Conservation (phyloP, 2,888 invertebrate species). For the Diploptera punctata region DNA sequence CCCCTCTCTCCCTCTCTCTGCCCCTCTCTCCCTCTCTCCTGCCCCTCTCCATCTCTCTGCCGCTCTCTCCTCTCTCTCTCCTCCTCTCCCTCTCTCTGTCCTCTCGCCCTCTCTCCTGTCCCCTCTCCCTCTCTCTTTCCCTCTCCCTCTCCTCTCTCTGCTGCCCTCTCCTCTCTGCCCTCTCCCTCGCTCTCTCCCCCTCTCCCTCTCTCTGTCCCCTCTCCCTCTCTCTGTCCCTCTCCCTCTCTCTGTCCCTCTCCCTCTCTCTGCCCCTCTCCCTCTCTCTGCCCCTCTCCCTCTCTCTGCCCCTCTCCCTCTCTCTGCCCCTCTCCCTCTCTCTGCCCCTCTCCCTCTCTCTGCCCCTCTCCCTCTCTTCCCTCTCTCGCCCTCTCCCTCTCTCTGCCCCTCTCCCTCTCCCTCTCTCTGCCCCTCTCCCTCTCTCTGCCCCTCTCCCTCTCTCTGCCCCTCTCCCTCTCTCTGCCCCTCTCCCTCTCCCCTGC, state of each 20-base stretch:
- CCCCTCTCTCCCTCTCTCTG: too few relatives aligned
- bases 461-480: neutral
- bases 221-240: too few relatives aligned
- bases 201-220: too few relatives aligned
- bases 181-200: too few relatives aligned
- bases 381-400: too few relatives aligned
- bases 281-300: neutral
- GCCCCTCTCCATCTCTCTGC: too few relatives aligned
- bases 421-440: too few relatives aligned
- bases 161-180: neutral
- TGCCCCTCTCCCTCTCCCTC: too few relatives aligned
- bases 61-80: neutral
- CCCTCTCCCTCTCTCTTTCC: neutral
- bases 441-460: too few relatives aligned
- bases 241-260: too few relatives aligned
- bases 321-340: neutral
- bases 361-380: neutral
- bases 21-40: too few relatives aligned
- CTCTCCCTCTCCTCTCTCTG: neutral
- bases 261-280: neutral
- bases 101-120: neutral
- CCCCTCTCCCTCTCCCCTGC: neutral
- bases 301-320: neutral
- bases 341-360: neutral
- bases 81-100: neutral